These are phyloP conservation scores for Hypercompe scribonia DNA, from an alignment of 2,888 invertebrate species.

Conservation along the genomic window DNA sequence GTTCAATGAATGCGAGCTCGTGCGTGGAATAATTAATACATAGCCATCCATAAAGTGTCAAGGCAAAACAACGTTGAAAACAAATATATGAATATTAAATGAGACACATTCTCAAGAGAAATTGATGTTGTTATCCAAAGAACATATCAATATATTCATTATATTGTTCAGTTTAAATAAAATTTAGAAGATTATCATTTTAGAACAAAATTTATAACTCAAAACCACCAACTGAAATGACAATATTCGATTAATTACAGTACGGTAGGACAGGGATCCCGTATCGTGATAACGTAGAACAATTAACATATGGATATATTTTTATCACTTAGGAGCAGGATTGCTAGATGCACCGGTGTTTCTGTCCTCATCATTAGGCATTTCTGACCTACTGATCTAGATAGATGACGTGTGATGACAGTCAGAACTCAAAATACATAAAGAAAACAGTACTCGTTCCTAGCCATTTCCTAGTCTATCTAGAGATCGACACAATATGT, in stretches of 20 bases:
- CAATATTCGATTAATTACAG: neutral
- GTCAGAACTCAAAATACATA: too few species aligned
- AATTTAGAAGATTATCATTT: neutral
- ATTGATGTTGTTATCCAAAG: conserved; percentile 54
- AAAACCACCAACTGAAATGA: neutral
- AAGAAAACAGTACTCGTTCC: too few species aligned
- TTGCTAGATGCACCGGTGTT: too few species aligned
- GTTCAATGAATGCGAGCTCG: conserved; percentile 71
- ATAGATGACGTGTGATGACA: too few species aligned
- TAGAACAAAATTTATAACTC: neutral
- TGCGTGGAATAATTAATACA: conserved; percentile 76
- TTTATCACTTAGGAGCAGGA: too few species aligned
- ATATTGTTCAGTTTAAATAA: conserved; percentile 8
- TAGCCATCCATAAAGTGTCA: conserved; percentile 75
- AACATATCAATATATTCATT: conserved; percentile 33
- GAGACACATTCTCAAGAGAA: conserved; percentile 64
- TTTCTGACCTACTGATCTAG: too few species aligned
- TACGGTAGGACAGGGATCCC: too few species aligned
- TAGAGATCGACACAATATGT: too few species aligned
- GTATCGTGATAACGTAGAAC: too few species aligned
- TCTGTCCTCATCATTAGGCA: too few species aligned
- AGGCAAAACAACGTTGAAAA: conserved; percentile 71
- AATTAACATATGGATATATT: too few species aligned
- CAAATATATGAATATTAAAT: conserved; percentile 83
- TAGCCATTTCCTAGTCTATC: too few species aligned